A percentile compares a stretch with the other conserved stretches of the same genome.
phyloP scores from a whole-genome alignment of 2,888 invertebrate species.

The Conomelus anceps region DNA sequence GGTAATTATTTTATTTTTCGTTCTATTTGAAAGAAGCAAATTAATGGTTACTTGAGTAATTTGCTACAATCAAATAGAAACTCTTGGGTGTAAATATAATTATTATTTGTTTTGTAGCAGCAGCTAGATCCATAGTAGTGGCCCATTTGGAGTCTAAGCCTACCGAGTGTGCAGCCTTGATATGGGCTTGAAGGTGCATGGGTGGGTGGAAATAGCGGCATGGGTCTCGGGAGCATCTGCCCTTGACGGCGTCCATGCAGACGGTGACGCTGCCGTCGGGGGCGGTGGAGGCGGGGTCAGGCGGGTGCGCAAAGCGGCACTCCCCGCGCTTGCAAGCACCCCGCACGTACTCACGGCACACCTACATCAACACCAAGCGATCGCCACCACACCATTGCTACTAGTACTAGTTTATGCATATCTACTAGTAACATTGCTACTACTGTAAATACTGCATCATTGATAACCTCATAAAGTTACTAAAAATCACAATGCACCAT shows the following conservation, averaged over 20 bases:
- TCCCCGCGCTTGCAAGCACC: constrained; percentile 97
- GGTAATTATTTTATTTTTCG: too few species aligned
- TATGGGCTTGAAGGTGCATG: constrained; percentile 98
- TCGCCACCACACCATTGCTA: constrained; percentile 18
- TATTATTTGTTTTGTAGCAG: too few species aligned
- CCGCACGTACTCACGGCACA: constrained; percentile 98
- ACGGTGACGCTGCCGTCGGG: constrained; percentile 98
- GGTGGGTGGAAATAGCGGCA: constrained; percentile 99
- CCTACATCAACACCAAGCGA: constrained; percentile 52
- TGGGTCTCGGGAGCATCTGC: constrained; percentile 97
- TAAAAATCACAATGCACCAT: too few species aligned
- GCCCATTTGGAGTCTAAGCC: constrained; percentile 37
- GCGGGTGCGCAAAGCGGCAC: constrained; percentile 98
- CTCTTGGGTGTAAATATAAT: too few species aligned
- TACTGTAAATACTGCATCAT: too few species aligned
- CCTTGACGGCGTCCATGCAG: constrained; percentile 99
- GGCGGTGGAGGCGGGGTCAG: constrained; percentile 83
- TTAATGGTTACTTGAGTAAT: too few species aligned
- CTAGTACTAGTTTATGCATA: not conserved
- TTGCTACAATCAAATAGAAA: too few species aligned
- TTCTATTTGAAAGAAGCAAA: too few species aligned
- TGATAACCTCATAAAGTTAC: too few species aligned
- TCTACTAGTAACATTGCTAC: too few species aligned
- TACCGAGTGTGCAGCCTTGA: constrained; percentile 94
- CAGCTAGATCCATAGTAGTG: not conserved